These are phyloP conservation scores for Xerus inauris DNA, from an alignment of 2,113 vertebrate genomes.

Conservation along the genomic window DNA sequence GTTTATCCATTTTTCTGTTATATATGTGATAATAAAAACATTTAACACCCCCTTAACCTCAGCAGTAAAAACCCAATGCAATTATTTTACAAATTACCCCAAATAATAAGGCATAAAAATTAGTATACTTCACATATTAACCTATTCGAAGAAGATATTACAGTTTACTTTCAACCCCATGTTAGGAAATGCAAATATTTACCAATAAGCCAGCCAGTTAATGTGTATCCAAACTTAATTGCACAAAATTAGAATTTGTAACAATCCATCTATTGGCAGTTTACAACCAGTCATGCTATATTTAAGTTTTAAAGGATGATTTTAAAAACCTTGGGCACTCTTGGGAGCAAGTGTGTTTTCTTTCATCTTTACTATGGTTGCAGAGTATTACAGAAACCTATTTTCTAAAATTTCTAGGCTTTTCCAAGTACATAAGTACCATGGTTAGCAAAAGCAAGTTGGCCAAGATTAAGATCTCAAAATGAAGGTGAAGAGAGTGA, in stretches of 20 bases:
- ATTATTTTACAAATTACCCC: conserved; percentile 39
- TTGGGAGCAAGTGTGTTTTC: neutral
- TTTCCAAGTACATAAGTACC: neutral
- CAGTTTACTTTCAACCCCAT: neutral
- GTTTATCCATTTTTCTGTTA: neutral
- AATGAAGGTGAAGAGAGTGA: neutral
- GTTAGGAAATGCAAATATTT: conserved; percentile 39
- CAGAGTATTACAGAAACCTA: neutral
- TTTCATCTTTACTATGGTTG: neutral
- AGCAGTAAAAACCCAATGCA: neutral
- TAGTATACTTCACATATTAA: neutral
- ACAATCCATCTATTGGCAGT: neutral
- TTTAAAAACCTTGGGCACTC: neutral
- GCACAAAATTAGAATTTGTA: conserved; percentile 31
- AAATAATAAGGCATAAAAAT: conserved; percentile 44
- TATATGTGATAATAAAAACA: neutral
- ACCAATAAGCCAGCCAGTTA: neutral
- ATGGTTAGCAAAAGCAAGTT: neutral
- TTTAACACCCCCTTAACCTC: neutral
- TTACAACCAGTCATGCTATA: neutral
- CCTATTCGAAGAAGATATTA: neutral
- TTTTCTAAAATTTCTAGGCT: conserved; percentile 1
- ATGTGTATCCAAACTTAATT: neutral
- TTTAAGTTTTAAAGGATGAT: neutral
- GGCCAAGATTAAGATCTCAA: neutral